Evolutionary conservation across 2,113 vertebrate genomes (phyloP), one percentile per base, ranked within the genome.

Genomic region (Atrichornis clamosus): DNA sequence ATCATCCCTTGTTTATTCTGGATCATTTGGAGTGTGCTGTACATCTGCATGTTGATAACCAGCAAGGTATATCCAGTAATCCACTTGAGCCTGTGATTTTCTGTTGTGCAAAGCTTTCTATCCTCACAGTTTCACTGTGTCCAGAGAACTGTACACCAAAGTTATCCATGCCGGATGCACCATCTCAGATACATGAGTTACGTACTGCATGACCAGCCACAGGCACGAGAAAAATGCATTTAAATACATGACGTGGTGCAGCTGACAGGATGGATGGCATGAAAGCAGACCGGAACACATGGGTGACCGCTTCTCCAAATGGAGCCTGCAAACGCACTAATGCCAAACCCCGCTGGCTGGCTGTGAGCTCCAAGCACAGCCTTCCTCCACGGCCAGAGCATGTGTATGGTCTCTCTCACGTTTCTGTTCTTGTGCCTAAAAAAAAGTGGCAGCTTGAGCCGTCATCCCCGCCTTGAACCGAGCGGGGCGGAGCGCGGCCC

Each of bases 351-450:
- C 6, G 1, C 23, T 3, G 22, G 42, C 37, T 52, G 56, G 18
- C 53, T 32, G 14, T 5, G 32, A 67, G 33, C 46, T 69, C 74
- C 67, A 11, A 44, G 47, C 32, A 6, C 60, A 39, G 56, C 41
- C 14, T 13, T 65, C 44, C 46, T 55, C 23, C 53, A 12, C 0
- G 2, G 24, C 26, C 70, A 50, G 24, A 39, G 41, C 22, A 0
- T 0, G 4, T 1, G 1, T 2, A 6, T 1, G 1, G 17, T 22
- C 12, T 27, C 52, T 49, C 28, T 44, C 30, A 11, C 0, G 0
- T 28, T 26, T 8, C 56, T 59, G 23, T 13, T 44, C 46, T 3
- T 56, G 37, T 33, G 50, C 42, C 10, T 10, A 5, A 12, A 32
- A 1, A 41, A 6, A 27, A 21, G 59, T 0, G 26, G 32, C 9